Evolutionary conservation across 2,113 vertebrate genomes (phyloP), one percentile per base, ranked within the genome.

Genomic region (Nanorana parkeri): DNA sequence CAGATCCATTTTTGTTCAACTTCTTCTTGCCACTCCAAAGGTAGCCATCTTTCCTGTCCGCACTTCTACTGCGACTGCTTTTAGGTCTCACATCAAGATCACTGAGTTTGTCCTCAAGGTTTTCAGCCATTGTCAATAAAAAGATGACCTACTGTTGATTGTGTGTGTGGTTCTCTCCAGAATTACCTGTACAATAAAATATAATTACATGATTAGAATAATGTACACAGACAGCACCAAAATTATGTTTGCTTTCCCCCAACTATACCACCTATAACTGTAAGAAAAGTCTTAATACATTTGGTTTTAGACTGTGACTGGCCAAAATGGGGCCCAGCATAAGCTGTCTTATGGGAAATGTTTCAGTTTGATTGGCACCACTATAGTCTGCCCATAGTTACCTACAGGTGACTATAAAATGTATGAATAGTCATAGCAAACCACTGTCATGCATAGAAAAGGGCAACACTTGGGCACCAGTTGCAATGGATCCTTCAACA

Each of bases 21-120:
- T 95, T 94, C 71, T 97, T 99, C 90, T 97, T 98, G 4, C 95
- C 93, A 56, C 93, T 94, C 95, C 97, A 97, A 10, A 95, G 92
- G 0, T 97, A 97, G 20, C 97, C 96, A 0, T 95, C 94, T 84
- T 93, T 95, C 71, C 93, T 90, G 91, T 99, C 97, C 0, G 95
- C 96, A 2, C 96, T 99, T 89, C 96, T 95, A 86, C 97, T 98
- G 68, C 97, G 93, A 87, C 92, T 90, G 85, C 92, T 94, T 86
- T 98, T 99, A 68, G 97, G 96, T 52, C 95, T 94, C 1, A 96
- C 93, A 23, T 97, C 97, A 1, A 92, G 73, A 0, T 89, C 92
- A 86, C 93, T 90, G 19, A 88, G 74, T 6, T 90, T 92, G 85
- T 89, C 91, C 80, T 97, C 96, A 85, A 85, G 91, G 66, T 88